Base-by-base conservation (phyloP, 2,113 vertebrate genomes). In the Promerops cafer region DNA sequence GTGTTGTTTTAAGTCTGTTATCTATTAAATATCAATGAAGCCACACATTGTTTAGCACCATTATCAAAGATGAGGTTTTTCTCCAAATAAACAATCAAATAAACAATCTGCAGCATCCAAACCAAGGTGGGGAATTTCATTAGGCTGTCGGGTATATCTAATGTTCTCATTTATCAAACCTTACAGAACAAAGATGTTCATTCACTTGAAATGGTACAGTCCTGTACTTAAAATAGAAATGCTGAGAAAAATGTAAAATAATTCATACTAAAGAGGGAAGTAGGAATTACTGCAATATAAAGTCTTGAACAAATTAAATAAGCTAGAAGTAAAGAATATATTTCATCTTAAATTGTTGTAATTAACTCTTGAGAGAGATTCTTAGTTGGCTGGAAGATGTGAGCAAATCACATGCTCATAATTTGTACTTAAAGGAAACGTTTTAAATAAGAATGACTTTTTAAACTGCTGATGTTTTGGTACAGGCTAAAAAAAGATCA, bases 1-100 rank as follows among this genome's bases (percentile, higher is more conserved):
- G 37, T 79, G 49, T 91, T 95, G 83, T 96, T 97, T 97, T 95
- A 97, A 95, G 74, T 83, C 86, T 94, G 80, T 74, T 96, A 87
- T 96, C 92, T 97, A 97, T 98, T 97, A 98, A 97, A 96, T 97
- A 97, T 96, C 94, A 97, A 85, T 93, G 92, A 97, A 87, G 64
- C 65, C 79, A 69, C 0, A 3, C 77, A 95, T 96, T 98, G 76
- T 94, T 97, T 94, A 92, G 78, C 28, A 82, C 31, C 42, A 82
- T 89, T 83, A 93, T 88, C 64, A 93, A 87, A 95, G 57, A 91
- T 74, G 77, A 90, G 80, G 11, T 87, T 95, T 91, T 91, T 69
- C 79, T 94, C 59, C 79, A 65, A 94, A 64, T 94, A 94, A 94
- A 64, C 93, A 94, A 97, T 97, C 93, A 97, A 98, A 95, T 87